Evolutionary conservation across 2,797 vertebrate species (phyloP), one percentile per base, ranked within the genome.

Genomic region (Dermochelys coriacea): DNA sequence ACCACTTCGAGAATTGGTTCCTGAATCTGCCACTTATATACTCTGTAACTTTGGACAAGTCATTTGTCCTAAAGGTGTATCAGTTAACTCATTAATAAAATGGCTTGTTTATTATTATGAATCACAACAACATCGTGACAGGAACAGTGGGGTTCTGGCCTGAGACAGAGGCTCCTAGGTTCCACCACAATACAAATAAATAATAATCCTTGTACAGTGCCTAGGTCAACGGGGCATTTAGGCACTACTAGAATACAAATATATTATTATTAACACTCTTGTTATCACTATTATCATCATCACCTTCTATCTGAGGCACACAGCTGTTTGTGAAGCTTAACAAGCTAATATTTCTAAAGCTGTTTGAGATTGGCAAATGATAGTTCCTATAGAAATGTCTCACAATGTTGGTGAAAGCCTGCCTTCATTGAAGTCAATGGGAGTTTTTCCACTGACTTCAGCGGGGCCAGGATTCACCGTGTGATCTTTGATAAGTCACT

Each of bases 111-210:
- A 82, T 85, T n/a, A 82, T 45, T 81, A 85, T 59, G 45, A 94
- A 37, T 68, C 34, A 94, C 78, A 92, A 94, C 87, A 91, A n/a
- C 74, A 59, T 88, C 94, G 88, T 25, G 86, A 91, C 93, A 74
- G 91, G 89, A 94, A 94, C 95, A 89, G 90, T 59, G 82, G 23
- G 87, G 80, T 61, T 95, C 93, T 96, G 94, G 93, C 91, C 41
- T 75, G 93, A 91, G 89, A 91, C 87, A 51, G 50, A 91, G 84
- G 82, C 94, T 93, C 94, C 93, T 93, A 90, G 16, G 37, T 5
- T 71, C 21, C 68, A 71, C 25, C 14, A 49, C 27, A 45, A 9
- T 47, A 47, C 45, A 96, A 95, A 68, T 77, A 81, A 95, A 95
- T 94, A 96, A 75, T 94, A 89, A 96, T 96, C 87, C 80, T 90